Evolutionary conservation across 2,888 invertebrate genomes (phyloP), one percentile per base, ranked within the genome.

Genomic region (Microdon myrmicae): DNA sequence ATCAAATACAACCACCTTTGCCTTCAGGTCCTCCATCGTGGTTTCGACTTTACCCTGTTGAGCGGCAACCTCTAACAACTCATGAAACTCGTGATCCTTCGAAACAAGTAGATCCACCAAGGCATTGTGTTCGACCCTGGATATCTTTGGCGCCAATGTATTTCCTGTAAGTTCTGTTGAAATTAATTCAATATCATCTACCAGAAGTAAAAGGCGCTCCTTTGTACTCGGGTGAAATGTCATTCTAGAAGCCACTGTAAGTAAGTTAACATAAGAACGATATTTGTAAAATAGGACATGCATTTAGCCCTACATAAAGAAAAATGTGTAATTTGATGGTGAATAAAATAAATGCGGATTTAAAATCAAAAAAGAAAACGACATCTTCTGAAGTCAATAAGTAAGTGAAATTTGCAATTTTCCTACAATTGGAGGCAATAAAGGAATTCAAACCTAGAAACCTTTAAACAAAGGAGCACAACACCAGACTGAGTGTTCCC

Each of bases 151-250:
- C 6, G 92, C 90, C 72, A 93, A 90, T 9, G 93, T 89, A 69
- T 94, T 93, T 80, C 96, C 96, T 69, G 96, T 90, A 66, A 97
- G 83, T 82, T 96, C 96, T 77, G 95, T 95, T 28, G 94, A 86
- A 72, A 95, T 91, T 67, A 94, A 81, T 81, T 95, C 95, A 34
- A 95, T 90, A 76, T 96, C 95, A 74, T 95, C 94, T 67, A 95
- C 85, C 37, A 95, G 81, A 16, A 90, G 86, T 1, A 95, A 79
- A 17, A 96, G 81, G 68, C 90, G 88, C 75, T 94, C 94, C 76
- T 90, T 89, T 0, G 95, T 95, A 73, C 94, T 93, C 67, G 89
- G 83, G 80, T 89, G 89, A 38, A 88, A 85, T 28, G 89, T 84
- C 89, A 90, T 90, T 60, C 67, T 73, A 4, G 9, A 29, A 39